Percentiles rank a stretch among this genome's conserved stretches.
phyloP scores from a whole-genome alignment of 2,797 vertebrate species.

The Cottoperca gobio region DNA sequence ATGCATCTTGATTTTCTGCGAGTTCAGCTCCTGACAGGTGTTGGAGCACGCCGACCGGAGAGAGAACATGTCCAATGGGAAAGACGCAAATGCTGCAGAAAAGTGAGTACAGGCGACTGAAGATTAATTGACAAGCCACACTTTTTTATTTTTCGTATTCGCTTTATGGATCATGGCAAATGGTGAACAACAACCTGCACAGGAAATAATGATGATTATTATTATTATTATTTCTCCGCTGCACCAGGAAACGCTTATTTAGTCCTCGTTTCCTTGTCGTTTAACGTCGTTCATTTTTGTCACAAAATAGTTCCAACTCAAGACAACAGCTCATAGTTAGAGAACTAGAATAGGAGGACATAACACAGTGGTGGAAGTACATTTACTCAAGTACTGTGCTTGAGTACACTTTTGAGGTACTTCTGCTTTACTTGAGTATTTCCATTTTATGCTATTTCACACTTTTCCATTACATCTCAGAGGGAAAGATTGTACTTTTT shows the following conservation, averaged over 20 bases:
- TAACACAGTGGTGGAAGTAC: no score
- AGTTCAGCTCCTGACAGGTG: constrained; percentile 68
- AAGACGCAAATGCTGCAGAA: constrained; percentile 69
- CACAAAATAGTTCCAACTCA: background rate
- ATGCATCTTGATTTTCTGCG: constrained; percentile 20
- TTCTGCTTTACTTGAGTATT: no score
- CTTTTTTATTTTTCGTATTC: background rate
- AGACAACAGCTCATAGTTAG: background rate
- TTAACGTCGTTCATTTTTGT: background rate
- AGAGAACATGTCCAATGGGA: constrained; percentile 83
- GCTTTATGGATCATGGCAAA: background rate
- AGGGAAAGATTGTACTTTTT: no score
- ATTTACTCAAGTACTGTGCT: no score
- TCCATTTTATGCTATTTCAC: no score
- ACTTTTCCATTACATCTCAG: no score
- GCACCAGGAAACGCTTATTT: constrained; percentile 1
- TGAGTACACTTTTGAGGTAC: no score
- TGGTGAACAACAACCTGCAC: background rate
- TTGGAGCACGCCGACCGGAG: constrained; percentile 42
- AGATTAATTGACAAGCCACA: fast-evolving
- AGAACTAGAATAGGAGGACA: background rate
- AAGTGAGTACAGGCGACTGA: constrained; percentile 73
- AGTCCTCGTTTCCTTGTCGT: background rate
- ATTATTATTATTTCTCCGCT: background rate
- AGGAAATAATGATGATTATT: background rate